Percentiles rank a stretch among this genome's conserved stretches.
Conservation (phyloP, 2,113 vertebrate species). For the Manacus vitellinus region DNA sequence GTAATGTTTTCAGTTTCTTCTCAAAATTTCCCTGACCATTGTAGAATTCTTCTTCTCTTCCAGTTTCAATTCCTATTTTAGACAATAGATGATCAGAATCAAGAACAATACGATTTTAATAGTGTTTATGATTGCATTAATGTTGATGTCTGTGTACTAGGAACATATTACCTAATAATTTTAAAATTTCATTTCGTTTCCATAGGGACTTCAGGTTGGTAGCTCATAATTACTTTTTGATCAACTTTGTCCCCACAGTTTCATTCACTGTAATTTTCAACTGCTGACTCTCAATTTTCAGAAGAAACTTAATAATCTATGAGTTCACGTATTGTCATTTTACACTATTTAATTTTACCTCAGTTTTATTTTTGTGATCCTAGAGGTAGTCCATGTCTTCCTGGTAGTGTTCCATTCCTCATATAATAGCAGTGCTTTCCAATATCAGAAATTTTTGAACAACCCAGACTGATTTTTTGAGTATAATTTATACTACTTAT, state of each 20-base stretch:
- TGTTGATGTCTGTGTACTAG: neutral
- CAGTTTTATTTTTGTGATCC: neutral
- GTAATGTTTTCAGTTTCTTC: neutral
- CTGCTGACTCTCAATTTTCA: neutral
- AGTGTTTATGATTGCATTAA: neutral
- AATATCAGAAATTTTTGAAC: neutral
- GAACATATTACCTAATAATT: neutral
- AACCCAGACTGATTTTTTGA: neutral
- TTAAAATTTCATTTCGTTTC: neutral
- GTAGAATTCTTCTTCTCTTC: neutral
- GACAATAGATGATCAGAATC: neutral
- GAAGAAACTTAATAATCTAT: neutral
- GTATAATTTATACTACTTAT: neutral
- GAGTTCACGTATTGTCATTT: neutral
- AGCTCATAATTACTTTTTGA: neutral
- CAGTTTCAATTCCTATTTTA: neutral
- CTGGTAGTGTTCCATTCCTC: neutral
- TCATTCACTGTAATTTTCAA: neutral
- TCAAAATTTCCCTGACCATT: neutral
- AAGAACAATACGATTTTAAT: neutral
- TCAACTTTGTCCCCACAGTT: neutral
- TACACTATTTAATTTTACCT: neutral
- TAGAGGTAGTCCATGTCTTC: neutral
- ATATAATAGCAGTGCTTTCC: neutral
- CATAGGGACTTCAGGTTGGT: neutral